Conservation (phyloP, 2,113 vertebrate species). For the Sula dactylatra region DNA sequence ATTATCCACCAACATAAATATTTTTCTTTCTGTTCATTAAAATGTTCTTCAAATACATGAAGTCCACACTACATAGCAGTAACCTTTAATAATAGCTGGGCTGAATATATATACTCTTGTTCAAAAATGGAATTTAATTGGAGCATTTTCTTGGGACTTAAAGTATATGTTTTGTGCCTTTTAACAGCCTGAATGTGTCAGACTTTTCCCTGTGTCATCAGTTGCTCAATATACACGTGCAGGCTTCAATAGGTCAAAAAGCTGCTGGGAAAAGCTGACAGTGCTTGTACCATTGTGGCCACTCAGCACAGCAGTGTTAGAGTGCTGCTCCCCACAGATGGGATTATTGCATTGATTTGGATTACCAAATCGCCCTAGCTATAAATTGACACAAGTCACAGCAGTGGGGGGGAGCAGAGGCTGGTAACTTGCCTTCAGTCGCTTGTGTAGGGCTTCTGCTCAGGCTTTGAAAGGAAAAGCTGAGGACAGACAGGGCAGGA, state of each 20-base stretch:
- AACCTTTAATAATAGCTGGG: neutral
- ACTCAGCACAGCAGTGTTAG: neutral
- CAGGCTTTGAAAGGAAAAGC: neutral
- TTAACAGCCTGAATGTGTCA: neutral
- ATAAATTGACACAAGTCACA: neutral
- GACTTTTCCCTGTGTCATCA: neutral
- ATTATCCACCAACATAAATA: neutral
- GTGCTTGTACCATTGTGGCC: neutral
- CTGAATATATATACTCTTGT: neutral
- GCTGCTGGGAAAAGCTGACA: neutral
- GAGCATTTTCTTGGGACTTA: neutral
- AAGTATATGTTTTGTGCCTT: neutral
- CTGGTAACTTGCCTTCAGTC: neutral
- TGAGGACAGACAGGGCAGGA: neutral
- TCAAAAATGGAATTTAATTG: neutral
- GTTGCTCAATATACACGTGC: neutral
- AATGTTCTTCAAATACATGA: neutral
- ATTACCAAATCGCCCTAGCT: neutral
- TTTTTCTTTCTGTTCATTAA: constrained; percentile 18
- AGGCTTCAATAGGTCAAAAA: constrained; percentile 1
- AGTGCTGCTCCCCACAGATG: neutral
- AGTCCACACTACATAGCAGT: neutral
- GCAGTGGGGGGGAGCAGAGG: neutral
- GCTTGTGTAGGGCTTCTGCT: neutral
- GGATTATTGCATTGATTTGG: neutral